Conservation (phyloP, 2,888 invertebrate species). For the Dermolepida albohirtum region DNA sequence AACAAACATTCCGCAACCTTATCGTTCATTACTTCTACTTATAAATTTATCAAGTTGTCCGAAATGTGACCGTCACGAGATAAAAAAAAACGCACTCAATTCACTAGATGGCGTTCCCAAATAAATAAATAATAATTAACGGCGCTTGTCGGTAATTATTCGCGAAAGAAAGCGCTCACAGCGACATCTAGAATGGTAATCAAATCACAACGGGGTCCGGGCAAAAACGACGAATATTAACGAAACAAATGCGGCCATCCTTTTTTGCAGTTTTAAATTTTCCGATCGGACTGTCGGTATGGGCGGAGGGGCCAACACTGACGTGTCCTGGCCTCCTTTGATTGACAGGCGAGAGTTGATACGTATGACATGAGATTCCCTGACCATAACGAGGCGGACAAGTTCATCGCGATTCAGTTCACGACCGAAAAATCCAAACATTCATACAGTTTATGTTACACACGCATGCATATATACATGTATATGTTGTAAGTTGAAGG, state of each 20-base stretch:
- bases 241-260: slow-evolving; percentile 56
- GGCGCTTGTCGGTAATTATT: slow-evolving; percentile 41
- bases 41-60: slow-evolving; percentile 40
- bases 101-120: slow-evolving; percentile 42
- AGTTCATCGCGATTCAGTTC: slow-evolving; percentile 44
- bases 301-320: slow-evolving; percentile 50
- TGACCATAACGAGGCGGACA: slow-evolving; percentile 48
- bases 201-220: slow-evolving; percentile 23
- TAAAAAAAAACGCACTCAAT: slow-evolving; percentile 37
- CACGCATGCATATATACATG: neutral
- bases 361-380: slow-evolving; percentile 50
- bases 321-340: slow-evolving; percentile 48
- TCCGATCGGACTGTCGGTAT: slow-evolving; percentile 57
- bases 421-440: slow-evolving; percentile 40
- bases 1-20: slow-evolving; percentile 14
- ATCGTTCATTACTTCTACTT: slow-evolving; percentile 20
- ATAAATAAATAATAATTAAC: slow-evolving; percentile 46
- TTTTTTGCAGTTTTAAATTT: slow-evolving; percentile 59
- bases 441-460: slow-evolving; percentile 32
- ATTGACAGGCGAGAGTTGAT: slow-evolving; percentile 57
- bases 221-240: slow-evolving; percentile 50
- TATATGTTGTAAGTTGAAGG: slow-evolving; percentile 2
- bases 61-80: slow-evolving; percentile 9
- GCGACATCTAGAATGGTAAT: slow-evolving; percentile 39
- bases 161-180: slow-evolving; percentile 36